These are phyloP conservation scores for Drosophila fuyamai DNA, from an alignment of 1,140 invertebrate genomes.

Conservation along the genomic window DNA sequence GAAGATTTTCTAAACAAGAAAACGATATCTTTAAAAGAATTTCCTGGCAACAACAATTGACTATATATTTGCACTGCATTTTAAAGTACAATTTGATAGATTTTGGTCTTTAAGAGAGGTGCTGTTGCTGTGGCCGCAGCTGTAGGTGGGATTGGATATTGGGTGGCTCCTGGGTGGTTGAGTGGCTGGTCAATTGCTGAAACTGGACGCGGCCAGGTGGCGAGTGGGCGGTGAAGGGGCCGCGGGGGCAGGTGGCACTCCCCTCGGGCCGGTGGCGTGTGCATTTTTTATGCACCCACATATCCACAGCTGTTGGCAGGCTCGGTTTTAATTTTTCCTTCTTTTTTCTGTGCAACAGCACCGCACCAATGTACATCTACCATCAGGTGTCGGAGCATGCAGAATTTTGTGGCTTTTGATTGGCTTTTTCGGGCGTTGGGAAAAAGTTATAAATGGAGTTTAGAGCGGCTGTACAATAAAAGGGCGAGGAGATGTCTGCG, in stretches of 20 bases:
- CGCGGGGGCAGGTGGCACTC: constrained; percentile 40
- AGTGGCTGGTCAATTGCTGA: constrained; percentile 63
- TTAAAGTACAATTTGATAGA: too few species aligned
- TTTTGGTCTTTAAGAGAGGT: not conserved
- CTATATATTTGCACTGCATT: too few species aligned
- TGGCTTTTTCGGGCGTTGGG: constrained; percentile 53
- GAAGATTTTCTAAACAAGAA: too few species aligned
- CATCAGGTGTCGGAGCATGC: constrained; percentile 66
- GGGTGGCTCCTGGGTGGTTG: constrained; percentile 7
- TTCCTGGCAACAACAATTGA: too few species aligned
- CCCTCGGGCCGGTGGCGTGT: constrained; percentile 38
- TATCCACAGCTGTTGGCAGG: constrained; percentile 71
- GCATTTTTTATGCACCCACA: constrained; percentile 80
- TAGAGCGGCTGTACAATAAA: constrained; percentile 42
- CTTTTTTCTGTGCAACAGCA: constrained; percentile 2
- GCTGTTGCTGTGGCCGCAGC: constrained; percentile 12
- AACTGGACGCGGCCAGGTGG: constrained; percentile 14
- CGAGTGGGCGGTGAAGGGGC: constrained; percentile 14
- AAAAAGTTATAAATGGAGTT: constrained; percentile 75
- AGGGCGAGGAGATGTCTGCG: constrained; percentile 40
- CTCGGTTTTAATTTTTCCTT: constrained; percentile 1
- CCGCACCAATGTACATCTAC: constrained; percentile 7
- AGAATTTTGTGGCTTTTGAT: constrained; percentile 76
- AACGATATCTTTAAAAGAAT: too few species aligned
- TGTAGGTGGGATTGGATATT: constrained; percentile 16